phyloP scores from a whole-genome alignment of 2,797 vertebrate species.

The Bufotes viridis region DNA sequence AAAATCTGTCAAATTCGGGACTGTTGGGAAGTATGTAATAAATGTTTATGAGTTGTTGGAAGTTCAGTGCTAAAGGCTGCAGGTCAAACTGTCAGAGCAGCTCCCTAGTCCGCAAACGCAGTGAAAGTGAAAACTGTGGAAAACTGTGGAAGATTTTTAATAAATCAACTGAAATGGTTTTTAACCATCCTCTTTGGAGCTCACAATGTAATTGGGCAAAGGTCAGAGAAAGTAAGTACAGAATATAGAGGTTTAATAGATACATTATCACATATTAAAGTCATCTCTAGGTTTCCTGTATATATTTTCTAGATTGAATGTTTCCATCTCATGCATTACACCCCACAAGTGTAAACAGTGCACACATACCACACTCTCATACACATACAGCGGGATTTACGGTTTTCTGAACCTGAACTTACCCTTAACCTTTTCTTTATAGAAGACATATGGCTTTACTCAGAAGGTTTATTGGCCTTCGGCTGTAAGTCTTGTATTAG shows the following conservation, averaged over 20 bases:
- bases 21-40: too few relatives aligned
- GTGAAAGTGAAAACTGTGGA: too few relatives aligned
- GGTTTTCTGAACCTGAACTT: background rate
- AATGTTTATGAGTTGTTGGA: too few relatives aligned
- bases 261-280: background rate
- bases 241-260: background rate
- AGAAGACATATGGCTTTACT: background rate
- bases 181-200: background rate
- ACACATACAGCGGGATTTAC: background rate
- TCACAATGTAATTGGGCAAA: background rate
- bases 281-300: background rate
- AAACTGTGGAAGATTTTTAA: too few relatives aligned
- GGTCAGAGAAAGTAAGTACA: background rate
- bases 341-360: background rate
- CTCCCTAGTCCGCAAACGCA: too few relatives aligned
- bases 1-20: too few relatives aligned
- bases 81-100: too few relatives aligned
- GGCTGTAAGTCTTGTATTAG: background rate
- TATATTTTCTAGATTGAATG: background rate
- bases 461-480: background rate
- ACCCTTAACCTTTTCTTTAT: background rate
- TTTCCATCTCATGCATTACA: background rate
- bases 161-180: too few relatives aligned
- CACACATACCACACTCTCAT: background rate
- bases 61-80: too few relatives aligned